phyloP scores from a whole-genome alignment of 2,797 vertebrate genomes.

The Lepus oiostolus region DNA sequence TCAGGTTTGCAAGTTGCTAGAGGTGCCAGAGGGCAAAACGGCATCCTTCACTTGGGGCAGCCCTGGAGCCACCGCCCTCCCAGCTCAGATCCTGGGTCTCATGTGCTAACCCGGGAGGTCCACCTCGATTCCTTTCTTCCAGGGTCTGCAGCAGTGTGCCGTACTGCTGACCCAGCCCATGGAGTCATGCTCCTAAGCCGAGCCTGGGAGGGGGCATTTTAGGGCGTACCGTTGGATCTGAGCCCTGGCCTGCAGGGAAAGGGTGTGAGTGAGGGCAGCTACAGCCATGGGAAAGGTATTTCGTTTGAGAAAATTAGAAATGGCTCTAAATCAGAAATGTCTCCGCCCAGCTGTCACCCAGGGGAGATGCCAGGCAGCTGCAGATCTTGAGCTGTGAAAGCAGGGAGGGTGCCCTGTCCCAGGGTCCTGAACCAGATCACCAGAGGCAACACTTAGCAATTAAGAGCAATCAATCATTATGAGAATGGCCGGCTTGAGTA shows the following conservation, averaged over 20 bases:
- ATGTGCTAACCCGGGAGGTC: slow-evolving; percentile 57
- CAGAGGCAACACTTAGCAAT: neutral
- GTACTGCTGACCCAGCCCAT: neutral
- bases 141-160: slow-evolving; percentile 43
- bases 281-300: neutral
- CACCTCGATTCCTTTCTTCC: slow-evolving; percentile 57
- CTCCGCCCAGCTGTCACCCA: slow-evolving; percentile 24
- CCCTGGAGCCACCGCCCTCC: neutral
- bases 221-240: neutral
- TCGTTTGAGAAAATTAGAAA: slow-evolving; percentile 53
- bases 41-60: slow-evolving; percentile 26
- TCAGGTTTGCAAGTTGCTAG: slow-evolving; percentile 54
- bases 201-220: neutral
- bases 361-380: neutral
- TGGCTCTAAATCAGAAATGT: neutral
- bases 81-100: slow-evolving; percentile 36
- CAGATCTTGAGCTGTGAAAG: neutral
- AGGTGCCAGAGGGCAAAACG: slow-evolving; percentile 46
- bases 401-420: neutral
- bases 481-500: neutral
- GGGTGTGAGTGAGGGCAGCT: neutral
- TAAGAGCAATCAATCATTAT: slow-evolving; percentile 23
- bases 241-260: neutral
- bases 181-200: neutral
- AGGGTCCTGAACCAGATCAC: neutral